Evolutionary conservation across 1,140 invertebrate species (phyloP).

Genomic region (Diuraphis noxia): DNA sequence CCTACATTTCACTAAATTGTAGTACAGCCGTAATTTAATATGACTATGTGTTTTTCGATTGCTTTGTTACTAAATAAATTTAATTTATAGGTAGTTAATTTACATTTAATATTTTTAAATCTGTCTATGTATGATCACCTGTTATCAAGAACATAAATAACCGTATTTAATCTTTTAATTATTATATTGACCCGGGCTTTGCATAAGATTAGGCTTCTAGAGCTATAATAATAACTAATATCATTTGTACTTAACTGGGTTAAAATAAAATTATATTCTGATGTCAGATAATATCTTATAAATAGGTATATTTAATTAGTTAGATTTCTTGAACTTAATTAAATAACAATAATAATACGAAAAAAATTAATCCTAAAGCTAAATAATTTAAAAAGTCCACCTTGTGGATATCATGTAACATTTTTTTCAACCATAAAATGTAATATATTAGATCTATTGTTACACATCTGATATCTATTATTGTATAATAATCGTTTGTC

Average conservation of each 20-base stretch:
- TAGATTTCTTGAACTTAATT: background rate
- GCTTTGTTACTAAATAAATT: background rate
- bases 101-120: background rate
- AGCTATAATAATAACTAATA: constrained; percentile 16
- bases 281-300: background rate
- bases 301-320: background rate
- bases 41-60: background rate
- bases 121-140: background rate
- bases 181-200: background rate
- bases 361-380: background rate
- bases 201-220: background rate
- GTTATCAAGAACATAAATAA: background rate
- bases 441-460: background rate
- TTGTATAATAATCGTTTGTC: background rate
- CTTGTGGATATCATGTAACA: background rate
- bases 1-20: background rate
- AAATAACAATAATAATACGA: too few relatives aligned
- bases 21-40: background rate
- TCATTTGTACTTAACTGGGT: background rate
- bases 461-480: background rate
- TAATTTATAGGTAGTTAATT: constrained; percentile 5
- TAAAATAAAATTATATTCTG: background rate
- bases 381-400: background rate
- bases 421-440: background rate
- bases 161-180: constrained; percentile 11